Percentiles rank a stretch among this genome's conserved stretches.
Evolutionary conservation across 2,797 vertebrate genomes (phyloP).

Genomic region (Hypotaenidia okinawae): DNA sequence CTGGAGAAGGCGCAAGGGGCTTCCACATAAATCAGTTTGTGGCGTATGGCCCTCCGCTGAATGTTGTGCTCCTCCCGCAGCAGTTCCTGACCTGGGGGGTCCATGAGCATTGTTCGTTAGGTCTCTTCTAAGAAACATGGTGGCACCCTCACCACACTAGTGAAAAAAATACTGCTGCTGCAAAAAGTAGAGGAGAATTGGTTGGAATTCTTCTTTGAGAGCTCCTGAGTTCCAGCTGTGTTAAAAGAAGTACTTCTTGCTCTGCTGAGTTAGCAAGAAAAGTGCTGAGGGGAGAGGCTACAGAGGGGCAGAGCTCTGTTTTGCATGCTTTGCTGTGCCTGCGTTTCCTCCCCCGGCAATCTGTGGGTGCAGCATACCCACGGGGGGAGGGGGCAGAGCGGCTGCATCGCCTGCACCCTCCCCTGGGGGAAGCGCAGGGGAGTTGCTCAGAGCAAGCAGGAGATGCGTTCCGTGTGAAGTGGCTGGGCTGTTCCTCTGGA

Average conservation of each 20-base stretch:
- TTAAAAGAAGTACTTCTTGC: not conserved
- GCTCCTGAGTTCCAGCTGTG: rapidly evolving
- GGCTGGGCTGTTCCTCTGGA: not conserved
- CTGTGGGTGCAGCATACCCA: not conserved
- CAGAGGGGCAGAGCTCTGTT: not conserved
- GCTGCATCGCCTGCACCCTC: not conserved
- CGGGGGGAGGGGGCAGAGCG: not conserved
- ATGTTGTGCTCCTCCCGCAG: not conserved
- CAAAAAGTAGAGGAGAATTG: not conserved
- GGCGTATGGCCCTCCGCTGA: not conserved
- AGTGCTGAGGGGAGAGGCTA: not conserved
- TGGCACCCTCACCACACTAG: not conserved
- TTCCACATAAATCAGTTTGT: not conserved
- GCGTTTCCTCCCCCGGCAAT: not conserved
- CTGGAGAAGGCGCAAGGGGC: not conserved
- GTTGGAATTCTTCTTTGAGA: not conserved
- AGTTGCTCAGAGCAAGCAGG: not conserved
- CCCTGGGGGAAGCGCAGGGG: not conserved
- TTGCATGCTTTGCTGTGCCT: not conserved
- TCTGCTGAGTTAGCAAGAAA: not conserved
- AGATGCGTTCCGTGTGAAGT: not conserved
- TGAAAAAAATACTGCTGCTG: not conserved
- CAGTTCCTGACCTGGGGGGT: not conserved
- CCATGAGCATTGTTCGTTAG: not conserved
- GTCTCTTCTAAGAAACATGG: not conserved